Conservation (phyloP, 2,888 invertebrate genomes). For the Platycheirus rosarum region DNA sequence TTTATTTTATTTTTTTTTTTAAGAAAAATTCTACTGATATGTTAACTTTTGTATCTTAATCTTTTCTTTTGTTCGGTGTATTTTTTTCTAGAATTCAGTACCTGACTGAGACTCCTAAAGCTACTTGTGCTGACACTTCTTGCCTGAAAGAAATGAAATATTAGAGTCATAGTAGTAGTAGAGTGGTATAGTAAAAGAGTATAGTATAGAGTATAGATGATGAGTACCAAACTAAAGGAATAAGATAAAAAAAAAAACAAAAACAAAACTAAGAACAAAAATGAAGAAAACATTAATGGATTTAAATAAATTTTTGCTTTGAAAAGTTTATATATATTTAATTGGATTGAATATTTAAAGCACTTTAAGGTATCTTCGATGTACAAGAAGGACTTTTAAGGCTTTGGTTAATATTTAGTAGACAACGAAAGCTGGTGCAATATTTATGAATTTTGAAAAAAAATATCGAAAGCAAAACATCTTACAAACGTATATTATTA, state of each 20-base stretch:
- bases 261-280: neutral
- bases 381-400: neutral
- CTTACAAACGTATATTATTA: constrained; percentile 11
- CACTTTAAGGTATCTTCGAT: neutral
- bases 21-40: constrained; percentile 62
- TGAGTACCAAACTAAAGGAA: constrained; percentile 21
- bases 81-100: constrained; percentile 82
- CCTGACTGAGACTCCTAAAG: constrained; percentile 95
- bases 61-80: constrained; percentile 48
- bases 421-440: constrained; percentile 35
- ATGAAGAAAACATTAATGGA: constrained; percentile 15
- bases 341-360: neutral
- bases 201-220: constrained; percentile 58
- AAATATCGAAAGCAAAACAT: constrained; percentile 32
- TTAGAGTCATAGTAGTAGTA: constrained; percentile 76
- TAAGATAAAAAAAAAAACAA: constrained; percentile 16
- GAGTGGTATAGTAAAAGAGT: constrained; percentile 61
- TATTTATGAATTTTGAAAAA: neutral
- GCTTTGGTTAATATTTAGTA: neutral
- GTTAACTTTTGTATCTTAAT: constrained; percentile 34
- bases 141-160: constrained; percentile 87
- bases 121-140: constrained; percentile 94
- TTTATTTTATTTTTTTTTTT: constrained; percentile 25
- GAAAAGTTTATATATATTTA: neutral
- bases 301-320: neutral